Evolutionary conservation across 2,797 vertebrate species (phyloP), one percentile per base, ranked within the genome.

Genomic region (Arrhamphus sclerolepis): DNA sequence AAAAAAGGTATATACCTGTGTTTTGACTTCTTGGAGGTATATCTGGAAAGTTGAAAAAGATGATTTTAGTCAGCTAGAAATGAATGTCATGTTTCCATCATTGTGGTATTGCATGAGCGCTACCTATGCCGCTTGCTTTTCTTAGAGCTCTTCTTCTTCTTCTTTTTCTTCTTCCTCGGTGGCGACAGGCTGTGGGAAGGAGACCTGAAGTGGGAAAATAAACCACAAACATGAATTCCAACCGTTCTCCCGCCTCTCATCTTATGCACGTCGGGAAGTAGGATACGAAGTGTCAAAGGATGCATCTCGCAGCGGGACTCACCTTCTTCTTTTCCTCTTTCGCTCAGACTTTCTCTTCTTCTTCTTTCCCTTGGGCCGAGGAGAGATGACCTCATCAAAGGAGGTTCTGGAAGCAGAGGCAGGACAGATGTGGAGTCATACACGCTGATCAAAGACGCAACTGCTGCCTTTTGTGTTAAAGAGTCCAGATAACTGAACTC

Each of bases 141-240:
- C 92, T 97, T 99, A 22, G 96, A 95, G 85, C 91, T 95, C 90
- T 96, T 98, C 94, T 97, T 98, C 89, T 96, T 98, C 82, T 96
- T 98, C 91, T 97, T 98, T 70, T 98, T 99, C 88, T 96, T 99
- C 83, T 95, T 98, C 90, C 94, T 95, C 60, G 92, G 90, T 2
- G 96, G 97, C 0, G 94, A 97, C 57, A 92, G 93, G 81, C 96
- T 98, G 52, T 91, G 92, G 44, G 96, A 97, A 0, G 92, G 94
- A 87, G 95, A 96, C 91, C 97, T 98, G 11, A 42, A 66, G 26
- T 13, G 10, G 44, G 76, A 22, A 14, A 2, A 0, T 0, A 7
- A 5, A 28, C 1, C 14, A 42, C 6, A 17, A 18, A 42, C 4
- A 21, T 21, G 19, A 44, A 13, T 44, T 44, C 8, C 0, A 44